phyloP scores from a whole-genome alignment of 2,888 invertebrate genomes.

The Microctonus hyperodae region DNA sequence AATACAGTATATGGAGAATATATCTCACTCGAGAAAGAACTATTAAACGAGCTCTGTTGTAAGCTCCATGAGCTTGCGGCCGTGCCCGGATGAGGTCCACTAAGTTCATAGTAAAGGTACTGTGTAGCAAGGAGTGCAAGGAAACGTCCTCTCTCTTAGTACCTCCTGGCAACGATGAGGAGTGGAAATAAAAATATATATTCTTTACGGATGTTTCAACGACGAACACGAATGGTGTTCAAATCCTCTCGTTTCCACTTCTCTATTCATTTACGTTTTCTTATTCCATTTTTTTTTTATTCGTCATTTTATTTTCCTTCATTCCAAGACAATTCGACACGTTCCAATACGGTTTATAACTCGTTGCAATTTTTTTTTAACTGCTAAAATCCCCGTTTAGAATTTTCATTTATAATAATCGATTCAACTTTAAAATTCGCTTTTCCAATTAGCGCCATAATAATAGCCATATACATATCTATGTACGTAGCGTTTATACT shows the following conservation, averaged over 20 bases:
- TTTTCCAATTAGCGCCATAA: background rate
- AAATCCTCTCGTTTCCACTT: conserved; percentile 15
- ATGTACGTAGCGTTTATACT: background rate
- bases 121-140: background rate
- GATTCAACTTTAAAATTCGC: background rate
- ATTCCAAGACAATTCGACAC: background rate
- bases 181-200: background rate
- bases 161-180: background rate
- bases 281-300: too few relatives aligned
- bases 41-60: conserved; percentile 30
- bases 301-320: background rate
- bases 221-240: conserved; percentile 13
- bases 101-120: conserved; percentile 14
- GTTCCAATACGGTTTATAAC: conserved; percentile 1
- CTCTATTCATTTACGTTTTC: background rate
- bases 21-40: conserved; percentile 28
- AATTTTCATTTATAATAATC: background rate
- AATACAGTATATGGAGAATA: background rate
- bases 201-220: background rate
- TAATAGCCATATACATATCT: background rate
- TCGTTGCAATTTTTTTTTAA: background rate
- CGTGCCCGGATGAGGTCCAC: conserved; percentile 28
- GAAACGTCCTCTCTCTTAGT: conserved; percentile 2
- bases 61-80: conserved; percentile 29
- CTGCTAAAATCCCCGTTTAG: background rate